Conservation (phyloP, 2,113 vertebrate genomes). For the Thymallus thymallus region DNA sequence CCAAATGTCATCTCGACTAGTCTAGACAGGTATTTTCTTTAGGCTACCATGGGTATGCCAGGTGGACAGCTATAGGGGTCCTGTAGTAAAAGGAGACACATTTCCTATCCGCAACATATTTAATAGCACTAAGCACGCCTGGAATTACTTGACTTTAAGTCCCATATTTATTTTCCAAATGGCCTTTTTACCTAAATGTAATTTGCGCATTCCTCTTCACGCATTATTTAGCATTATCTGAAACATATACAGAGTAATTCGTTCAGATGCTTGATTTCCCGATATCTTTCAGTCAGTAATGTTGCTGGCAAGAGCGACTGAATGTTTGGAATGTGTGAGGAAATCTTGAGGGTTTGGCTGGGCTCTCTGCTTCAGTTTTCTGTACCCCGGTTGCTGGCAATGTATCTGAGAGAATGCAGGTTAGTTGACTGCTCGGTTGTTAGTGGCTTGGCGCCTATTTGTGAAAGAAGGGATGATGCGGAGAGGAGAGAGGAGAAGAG, state of each 20-base stretch:
- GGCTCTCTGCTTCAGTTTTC: conserved; percentile 8
- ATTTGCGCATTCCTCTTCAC: conserved; percentile 63
- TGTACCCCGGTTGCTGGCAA: conserved; percentile 47
- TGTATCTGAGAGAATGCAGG: conserved; percentile 22
- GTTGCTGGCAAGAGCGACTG: conserved; percentile 25
- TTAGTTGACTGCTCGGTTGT: background rate
- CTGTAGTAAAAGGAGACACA: conserved; percentile 53
- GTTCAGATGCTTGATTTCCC: conserved; percentile 43
- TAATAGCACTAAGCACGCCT: conserved; percentile 68
- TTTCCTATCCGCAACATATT: conserved; percentile 71
- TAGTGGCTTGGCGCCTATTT: background rate
- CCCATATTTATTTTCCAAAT: conserved; percentile 49
- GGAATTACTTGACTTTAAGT: conserved; percentile 59
- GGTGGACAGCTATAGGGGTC: conserved; percentile 28
- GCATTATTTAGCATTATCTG: conserved; percentile 45
- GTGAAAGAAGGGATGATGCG: conserved; percentile 6
- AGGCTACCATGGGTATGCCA: background rate
- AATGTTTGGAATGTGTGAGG: conserved; percentile 49
- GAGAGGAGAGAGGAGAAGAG: background rate
- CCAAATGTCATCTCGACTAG: too few species aligned
- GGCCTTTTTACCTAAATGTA: conserved; percentile 43
- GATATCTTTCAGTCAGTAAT: conserved; percentile 25
- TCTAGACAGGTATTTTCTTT: background rate
- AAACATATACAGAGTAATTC: conserved; percentile 54
- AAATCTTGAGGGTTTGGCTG: conserved; percentile 33